A percentile compares a stretch with the other conserved stretches of the same genome.
These are phyloP conservation scores for Papilio glaucus DNA, from an alignment of 1,140 invertebrate species.

Conservation along the genomic window DNA sequence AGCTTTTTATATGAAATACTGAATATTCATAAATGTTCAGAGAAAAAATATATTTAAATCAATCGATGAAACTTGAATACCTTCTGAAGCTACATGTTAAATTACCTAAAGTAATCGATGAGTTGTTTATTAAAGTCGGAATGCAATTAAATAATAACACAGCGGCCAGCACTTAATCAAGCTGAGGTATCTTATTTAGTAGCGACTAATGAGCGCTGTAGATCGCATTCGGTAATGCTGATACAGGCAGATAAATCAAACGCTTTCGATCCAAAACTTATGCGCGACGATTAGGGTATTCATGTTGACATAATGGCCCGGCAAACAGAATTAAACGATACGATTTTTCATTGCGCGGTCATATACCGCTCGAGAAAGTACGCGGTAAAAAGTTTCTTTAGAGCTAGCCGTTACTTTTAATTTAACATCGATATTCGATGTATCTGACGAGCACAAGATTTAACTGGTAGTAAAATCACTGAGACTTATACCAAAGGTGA, in stretches of 20 bases:
- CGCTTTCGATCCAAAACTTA: constrained; percentile 77
- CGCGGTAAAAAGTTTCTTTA: too few relatives aligned
- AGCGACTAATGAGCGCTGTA: constrained; percentile 77
- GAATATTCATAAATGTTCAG: not conserved
- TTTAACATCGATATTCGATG: not conserved
- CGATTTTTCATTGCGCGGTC: constrained; percentile 61
- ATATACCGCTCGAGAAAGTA: constrained; percentile 14
- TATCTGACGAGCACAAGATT: too few relatives aligned
- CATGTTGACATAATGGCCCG: constrained; percentile 80
- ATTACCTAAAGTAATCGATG: constrained; percentile 50
- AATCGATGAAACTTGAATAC: constrained; percentile 40
- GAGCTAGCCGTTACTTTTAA: too few relatives aligned
- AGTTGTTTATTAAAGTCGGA: constrained; percentile 63
- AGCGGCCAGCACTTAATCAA: constrained; percentile 66
- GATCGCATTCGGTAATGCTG: constrained; percentile 78
- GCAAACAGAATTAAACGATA: constrained; percentile 71
- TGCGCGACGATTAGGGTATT: constrained; percentile 73
- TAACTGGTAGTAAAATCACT: too few relatives aligned
- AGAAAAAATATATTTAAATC: constrained; percentile 43
- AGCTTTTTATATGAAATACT: not conserved
- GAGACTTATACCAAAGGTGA: too few relatives aligned
- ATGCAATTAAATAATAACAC: constrained; percentile 77
- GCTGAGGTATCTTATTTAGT: constrained; percentile 76
- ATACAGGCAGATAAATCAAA: constrained; percentile 76
- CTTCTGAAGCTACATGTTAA: constrained; percentile 26